These are phyloP conservation scores for Nomada hirtipes DNA, from an alignment of 2,888 invertebrate species.

Conservation along the genomic window DNA sequence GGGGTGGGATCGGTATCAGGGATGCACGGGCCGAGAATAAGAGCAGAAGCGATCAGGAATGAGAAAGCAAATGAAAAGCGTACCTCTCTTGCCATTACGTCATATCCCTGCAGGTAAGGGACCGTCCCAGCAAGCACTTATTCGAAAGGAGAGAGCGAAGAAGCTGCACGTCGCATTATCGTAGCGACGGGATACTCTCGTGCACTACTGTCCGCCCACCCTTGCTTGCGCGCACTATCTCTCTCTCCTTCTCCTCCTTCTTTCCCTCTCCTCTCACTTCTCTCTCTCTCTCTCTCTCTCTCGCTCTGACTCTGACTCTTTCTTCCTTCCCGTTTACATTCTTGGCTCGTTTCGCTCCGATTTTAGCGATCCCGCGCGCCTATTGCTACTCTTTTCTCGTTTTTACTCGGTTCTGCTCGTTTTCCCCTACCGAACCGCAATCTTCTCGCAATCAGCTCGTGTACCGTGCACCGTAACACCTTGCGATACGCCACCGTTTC, in stretches of 20 bases:
- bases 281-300: not conserved
- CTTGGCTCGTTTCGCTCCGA: constrained; percentile 14
- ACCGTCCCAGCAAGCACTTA: constrained; percentile 82
- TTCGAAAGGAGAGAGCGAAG: constrained; percentile 75
- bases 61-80: constrained; percentile 64
- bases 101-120: constrained; percentile 84
- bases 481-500: constrained; percentile 42
- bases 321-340: too few species aligned
- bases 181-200: constrained; percentile 68
- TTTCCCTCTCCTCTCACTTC: constrained; percentile 7
- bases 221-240: constrained; percentile 58
- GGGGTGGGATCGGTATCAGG: not conserved
- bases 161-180: constrained; percentile 78
- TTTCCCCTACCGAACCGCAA: constrained; percentile 13
- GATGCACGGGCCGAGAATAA: not conserved
- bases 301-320: not conserved
- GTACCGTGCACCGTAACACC: constrained; percentile 48
- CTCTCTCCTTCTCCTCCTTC: constrained; percentile 17
- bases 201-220: constrained; percentile 73
- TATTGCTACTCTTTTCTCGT: constrained; percentile 1
- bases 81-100: constrained; percentile 86
- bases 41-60: constrained; percentile 31
- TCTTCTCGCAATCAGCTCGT: constrained; percentile 30
- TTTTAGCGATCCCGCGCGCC: not conserved
- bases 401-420: not conserved